A percentile compares a stretch with the other conserved stretches of the same genome.
These are phyloP conservation scores for Himantopus leucocephalus DNA, from an alignment of 2,113 vertebrate genomes.

Conservation along the genomic window DNA sequence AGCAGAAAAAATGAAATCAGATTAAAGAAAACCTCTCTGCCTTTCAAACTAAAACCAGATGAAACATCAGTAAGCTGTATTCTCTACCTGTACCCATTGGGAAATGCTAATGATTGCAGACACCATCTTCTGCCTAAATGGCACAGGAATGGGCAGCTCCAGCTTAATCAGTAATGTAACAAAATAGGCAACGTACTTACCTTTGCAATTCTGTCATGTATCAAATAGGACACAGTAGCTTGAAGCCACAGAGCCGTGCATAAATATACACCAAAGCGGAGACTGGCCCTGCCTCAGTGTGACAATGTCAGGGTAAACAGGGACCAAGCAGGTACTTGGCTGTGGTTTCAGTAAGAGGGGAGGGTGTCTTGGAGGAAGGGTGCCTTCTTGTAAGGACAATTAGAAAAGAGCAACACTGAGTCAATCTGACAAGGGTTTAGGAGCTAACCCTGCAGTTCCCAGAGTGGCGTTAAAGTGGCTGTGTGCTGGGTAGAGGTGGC, in stretches of 20 bases:
- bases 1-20: constrained; percentile 19
- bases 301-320: background rate
- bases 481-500: background rate
- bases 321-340: background rate
- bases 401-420: background rate
- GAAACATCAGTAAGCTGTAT: background rate
- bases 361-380: background rate
- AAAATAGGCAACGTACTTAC: background rate
- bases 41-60: background rate
- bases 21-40: background rate
- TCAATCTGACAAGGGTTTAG: background rate
- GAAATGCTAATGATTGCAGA: background rate
- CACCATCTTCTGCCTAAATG: background rate
- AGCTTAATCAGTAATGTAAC: background rate
- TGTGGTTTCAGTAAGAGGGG: background rate
- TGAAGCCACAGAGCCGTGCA: background rate
- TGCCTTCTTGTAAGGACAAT: background rate
- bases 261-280: background rate
- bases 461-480: background rate
- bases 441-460: background rate
- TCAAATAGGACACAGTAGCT: background rate
- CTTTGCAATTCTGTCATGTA: background rate
- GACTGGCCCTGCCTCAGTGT: background rate
- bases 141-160: background rate
- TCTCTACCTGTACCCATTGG: background rate